phyloP scores from a whole-genome alignment of 1,140 invertebrate genomes.

The Metaphire vulgaris region DNA sequence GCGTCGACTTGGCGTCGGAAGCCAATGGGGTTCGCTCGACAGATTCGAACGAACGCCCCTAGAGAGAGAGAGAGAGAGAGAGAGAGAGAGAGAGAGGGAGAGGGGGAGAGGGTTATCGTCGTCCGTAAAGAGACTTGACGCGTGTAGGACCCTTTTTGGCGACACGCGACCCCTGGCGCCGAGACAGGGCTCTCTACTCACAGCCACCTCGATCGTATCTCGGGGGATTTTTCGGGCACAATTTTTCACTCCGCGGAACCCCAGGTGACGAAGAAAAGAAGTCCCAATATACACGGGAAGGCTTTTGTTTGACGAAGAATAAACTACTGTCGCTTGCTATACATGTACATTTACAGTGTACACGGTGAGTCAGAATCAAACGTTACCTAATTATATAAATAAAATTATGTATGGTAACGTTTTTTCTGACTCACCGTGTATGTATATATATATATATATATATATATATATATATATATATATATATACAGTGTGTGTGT shows the following conservation, averaged over 20 bases:
- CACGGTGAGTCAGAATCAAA: too few species aligned
- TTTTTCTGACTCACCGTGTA: too few species aligned
- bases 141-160: background rate
- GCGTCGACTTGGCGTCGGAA: too few species aligned
- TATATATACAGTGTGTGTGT: too few species aligned
- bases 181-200: background rate
- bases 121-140: too few species aligned
- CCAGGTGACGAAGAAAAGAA: background rate
- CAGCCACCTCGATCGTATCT: background rate
- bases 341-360: too few species aligned
- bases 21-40: background rate
- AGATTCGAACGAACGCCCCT: background rate
- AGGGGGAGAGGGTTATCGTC: too few species aligned
- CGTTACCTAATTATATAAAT: background rate
- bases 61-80: background rate
- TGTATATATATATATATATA: too few species aligned
- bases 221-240: background rate
- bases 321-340: background rate
- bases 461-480: too few species aligned
- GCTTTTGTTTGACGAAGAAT: background rate
- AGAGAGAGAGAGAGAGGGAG: background rate
- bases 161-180: background rate
- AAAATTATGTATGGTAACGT: background rate
- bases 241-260: background rate
- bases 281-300: background rate